Conservation (phyloP, 2,888 invertebrate genomes). For the Agrotis segetum region DNA sequence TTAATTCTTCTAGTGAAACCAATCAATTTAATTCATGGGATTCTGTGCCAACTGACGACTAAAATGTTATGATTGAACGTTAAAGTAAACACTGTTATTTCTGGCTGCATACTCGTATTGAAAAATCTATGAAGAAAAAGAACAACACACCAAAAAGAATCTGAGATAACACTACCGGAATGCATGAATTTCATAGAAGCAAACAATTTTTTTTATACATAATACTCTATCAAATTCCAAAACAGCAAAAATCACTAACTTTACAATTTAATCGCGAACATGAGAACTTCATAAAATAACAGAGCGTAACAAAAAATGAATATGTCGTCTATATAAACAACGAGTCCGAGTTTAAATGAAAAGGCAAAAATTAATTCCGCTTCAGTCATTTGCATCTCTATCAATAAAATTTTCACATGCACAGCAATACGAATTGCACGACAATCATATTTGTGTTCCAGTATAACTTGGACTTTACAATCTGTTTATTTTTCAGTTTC, state of each 20-base stretch:
- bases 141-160: neutral
- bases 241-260: slow-evolving; percentile 1
- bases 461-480: slow-evolving; percentile 40
- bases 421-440: slow-evolving; percentile 51
- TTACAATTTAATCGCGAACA: slow-evolving; percentile 10
- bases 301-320: slow-evolving; percentile 12
- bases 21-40: too few species aligned
- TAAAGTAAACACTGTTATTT: too few species aligned
- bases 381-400: slow-evolving; percentile 53
- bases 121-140: too few species aligned
- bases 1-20: too few species aligned
- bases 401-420: slow-evolving; percentile 45
- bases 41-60: too few species aligned
- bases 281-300: slow-evolving; percentile 16
- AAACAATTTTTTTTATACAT: neutral
- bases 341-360: slow-evolving; percentile 27
- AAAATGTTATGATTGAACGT: too few species aligned
- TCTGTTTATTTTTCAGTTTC: slow-evolving; percentile 37
- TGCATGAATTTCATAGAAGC: neutral
- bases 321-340: slow-evolving; percentile 35
- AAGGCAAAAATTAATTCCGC: slow-evolving; percentile 46
- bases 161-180: neutral
- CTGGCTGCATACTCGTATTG: too few species aligned
- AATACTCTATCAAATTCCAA: neutral
- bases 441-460: slow-evolving; percentile 52